Conservation (phyloP, 1,140 invertebrate genomes). For the Drosophila ironensis region DNA sequence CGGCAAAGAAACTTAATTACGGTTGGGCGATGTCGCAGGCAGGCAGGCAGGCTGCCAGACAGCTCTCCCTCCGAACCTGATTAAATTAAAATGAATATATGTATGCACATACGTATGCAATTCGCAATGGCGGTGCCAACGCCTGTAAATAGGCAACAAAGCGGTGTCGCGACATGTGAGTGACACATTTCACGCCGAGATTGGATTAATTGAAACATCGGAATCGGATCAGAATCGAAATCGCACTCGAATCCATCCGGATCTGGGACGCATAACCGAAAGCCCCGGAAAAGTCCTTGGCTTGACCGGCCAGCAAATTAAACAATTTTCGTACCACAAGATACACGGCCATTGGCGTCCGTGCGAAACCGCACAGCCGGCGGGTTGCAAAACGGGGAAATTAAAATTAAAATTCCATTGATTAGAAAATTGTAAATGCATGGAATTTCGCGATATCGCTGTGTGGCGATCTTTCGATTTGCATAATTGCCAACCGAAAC, state of each 20-base stretch:
- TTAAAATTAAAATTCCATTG: conserved; percentile 81
- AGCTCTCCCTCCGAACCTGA: conserved; percentile 22
- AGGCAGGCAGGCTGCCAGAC: too few relatives aligned
- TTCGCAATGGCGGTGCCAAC: conserved; percentile 4
- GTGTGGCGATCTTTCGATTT: conserved; percentile 75
- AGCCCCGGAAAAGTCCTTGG: neutral
- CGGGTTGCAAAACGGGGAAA: conserved; percentile 23
- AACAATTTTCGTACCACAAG: conserved; percentile 8
- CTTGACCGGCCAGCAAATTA: neutral
- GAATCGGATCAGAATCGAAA: conserved; percentile 30
- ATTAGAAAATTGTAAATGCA: conserved; percentile 82
- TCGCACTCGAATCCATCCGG: too few relatives aligned
- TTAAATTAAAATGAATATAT: conserved; percentile 61
- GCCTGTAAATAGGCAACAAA: conserved; percentile 47
- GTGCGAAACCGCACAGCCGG: neutral
- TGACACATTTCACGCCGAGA: conserved; percentile 47
- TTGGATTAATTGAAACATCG: conserved; percentile 57
- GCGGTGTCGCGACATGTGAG: conserved; percentile 21
- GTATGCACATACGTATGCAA: too few relatives aligned
- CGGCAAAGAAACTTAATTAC: conserved; percentile 65
- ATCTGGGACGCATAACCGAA: neutral
- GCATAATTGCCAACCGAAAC: conserved; percentile 71
- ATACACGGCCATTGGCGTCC: conserved; percentile 3
- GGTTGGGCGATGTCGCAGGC: conserved; percentile 15
- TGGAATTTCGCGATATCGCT: conserved; percentile 72